Evolutionary conservation across 2,797 vertebrate genomes (phyloP).

Genomic region (Ptychadena robeensis): DNA sequence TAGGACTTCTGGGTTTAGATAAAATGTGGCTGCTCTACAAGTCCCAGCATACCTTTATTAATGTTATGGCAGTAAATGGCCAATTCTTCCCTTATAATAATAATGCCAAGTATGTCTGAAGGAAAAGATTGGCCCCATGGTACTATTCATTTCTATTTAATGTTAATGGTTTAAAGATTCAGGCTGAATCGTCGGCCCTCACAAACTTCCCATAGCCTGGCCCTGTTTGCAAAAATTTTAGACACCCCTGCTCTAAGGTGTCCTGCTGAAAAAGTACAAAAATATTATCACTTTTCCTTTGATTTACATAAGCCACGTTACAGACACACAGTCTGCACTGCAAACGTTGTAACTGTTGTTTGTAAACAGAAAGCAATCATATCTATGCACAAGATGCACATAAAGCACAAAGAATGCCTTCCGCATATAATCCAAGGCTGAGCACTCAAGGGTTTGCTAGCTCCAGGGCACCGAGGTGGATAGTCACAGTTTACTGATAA

Average conservation of each 20-base stretch:
- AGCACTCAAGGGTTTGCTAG: slow-evolving; percentile 38
- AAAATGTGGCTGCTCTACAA: too few relatives aligned
- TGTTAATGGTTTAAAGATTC: too few relatives aligned
- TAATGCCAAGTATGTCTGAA: too few relatives aligned
- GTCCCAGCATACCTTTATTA: too few relatives aligned
- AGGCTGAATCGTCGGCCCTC: too few relatives aligned
- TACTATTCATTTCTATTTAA: too few relatives aligned
- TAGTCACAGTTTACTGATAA: slow-evolving; percentile 60
- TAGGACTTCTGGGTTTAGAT: too few relatives aligned
- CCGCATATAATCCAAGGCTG: slow-evolving; percentile 28
- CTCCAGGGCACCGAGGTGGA: slow-evolving; percentile 40
- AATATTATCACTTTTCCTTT: background rate
- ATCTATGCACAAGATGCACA: slow-evolving; percentile 58
- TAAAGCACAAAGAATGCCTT: slow-evolving; percentile 32
- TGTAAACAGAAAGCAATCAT: slow-evolving; percentile 21
- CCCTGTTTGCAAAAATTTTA: too few relatives aligned
- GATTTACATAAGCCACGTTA: background rate
- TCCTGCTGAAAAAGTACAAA: background rate
- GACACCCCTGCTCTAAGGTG: background rate
- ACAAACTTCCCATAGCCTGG: too few relatives aligned
- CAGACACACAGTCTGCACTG: background rate
- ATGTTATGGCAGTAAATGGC: too few relatives aligned
- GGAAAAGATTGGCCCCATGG: too few relatives aligned
- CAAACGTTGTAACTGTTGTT: background rate
- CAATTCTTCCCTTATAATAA: too few relatives aligned